Percentiles rank a stretch among this genome's conserved stretches.
Conservation (phyloP, 1,140 invertebrate genomes). For the Drosophila arawakana region DNA sequence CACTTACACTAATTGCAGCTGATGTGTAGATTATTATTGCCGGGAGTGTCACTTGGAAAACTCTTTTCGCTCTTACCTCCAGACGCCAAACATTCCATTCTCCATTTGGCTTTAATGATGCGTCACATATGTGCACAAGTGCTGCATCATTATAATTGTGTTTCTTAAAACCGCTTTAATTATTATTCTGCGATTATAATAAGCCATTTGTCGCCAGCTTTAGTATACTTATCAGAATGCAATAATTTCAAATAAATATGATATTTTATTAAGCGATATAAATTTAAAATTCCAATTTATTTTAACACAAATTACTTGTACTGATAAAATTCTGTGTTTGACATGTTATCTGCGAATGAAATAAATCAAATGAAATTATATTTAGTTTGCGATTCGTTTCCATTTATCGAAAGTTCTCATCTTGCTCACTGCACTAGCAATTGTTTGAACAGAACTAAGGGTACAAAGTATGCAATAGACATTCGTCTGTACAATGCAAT, state of each 20-base stretch:
- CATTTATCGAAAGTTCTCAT: constrained; percentile 1
- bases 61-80: constrained; percentile 1
- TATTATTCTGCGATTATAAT: constrained; percentile 1
- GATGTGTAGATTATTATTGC: constrained; percentile 57
- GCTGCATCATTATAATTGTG: neutral
- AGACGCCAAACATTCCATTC: neutral
- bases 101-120: constrained; percentile 5
- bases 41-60: constrained; percentile 30
- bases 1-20: constrained; percentile 78
- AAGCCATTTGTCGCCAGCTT: neutral
- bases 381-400: neutral
- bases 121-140: constrained; percentile 18
- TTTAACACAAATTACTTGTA: neutral
- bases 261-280: too few species aligned
- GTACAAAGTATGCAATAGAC: neutral
- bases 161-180: constrained; percentile 3
- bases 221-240: neutral
- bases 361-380: neutral
- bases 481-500: constrained; percentile 52
- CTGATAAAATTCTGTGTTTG: neutral
- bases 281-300: neutral
- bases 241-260: too few species aligned
- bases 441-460: constrained; percentile 8
- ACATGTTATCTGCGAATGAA: neutral
- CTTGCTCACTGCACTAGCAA: neutral